These are phyloP conservation scores for Glaucomys volans DNA, from an alignment of 2,113 vertebrate species.

Conservation along the genomic window DNA sequence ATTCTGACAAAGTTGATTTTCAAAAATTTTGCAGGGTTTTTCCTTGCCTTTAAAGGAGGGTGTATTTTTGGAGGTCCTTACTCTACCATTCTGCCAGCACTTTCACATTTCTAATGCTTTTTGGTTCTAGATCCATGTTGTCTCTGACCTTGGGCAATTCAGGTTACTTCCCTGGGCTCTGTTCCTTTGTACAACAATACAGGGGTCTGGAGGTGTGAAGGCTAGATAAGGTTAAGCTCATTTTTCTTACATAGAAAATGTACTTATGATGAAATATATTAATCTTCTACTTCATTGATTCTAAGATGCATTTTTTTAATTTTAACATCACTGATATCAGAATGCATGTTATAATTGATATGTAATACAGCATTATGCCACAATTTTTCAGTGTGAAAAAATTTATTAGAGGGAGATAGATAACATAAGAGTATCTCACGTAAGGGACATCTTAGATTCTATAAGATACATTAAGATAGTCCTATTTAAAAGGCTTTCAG, in stretches of 20 bases:
- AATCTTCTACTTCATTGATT: not conserved
- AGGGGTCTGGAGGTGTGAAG: not conserved
- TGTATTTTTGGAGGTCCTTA: not conserved
- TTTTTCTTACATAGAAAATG: not conserved
- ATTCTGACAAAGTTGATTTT: not conserved
- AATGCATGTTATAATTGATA: not conserved
- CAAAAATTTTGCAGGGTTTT: not conserved
- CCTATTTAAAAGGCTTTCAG: not conserved
- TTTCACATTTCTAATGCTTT: not conserved
- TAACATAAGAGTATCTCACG: conserved; percentile 18
- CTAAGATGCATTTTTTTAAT: not conserved
- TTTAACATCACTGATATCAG: not conserved
- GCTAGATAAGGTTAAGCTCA: not conserved
- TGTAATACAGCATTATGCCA: not conserved
- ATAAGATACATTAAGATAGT: not conserved
- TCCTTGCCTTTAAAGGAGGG: not conserved
- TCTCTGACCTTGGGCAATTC: not conserved
- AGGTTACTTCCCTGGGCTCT: not conserved
- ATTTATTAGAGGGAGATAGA: not conserved
- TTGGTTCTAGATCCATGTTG: not conserved
- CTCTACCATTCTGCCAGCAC: not conserved
- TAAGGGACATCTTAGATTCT: conserved; percentile 27
- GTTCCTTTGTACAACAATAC: not conserved
- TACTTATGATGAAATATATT: not conserved
- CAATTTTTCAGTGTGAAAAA: conserved; percentile 33